These are phyloP conservation scores for Sigmodon hispidus DNA, from an alignment of 2,113 vertebrate genomes.

Conservation along the genomic window DNA sequence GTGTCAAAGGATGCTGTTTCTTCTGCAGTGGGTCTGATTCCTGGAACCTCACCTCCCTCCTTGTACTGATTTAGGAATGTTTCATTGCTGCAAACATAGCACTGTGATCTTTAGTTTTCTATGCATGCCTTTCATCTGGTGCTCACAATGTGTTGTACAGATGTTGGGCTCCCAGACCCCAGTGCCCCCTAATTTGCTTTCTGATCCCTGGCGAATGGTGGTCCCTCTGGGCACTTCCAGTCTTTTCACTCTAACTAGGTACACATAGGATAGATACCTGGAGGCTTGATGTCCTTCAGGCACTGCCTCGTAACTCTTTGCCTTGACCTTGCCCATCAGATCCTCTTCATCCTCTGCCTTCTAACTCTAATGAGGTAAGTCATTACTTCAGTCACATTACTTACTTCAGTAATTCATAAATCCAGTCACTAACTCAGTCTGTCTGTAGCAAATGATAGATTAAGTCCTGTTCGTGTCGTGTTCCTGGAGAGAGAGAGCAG, in stretches of 20 bases:
- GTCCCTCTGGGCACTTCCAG: constrained; percentile 9
- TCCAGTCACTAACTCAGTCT: not conserved
- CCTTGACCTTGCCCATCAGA: not conserved
- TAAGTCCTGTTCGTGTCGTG: not conserved
- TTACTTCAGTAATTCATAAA: not conserved
- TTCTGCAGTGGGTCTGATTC: not conserved
- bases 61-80: constrained; percentile 71
- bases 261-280: not conserved
- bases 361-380: not conserved
- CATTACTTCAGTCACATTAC: not conserved
- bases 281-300: not conserved
- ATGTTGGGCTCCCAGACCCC: constrained; percentile 65
- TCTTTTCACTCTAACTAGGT: constrained; percentile 34
- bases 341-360: not conserved
- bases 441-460: not conserved
- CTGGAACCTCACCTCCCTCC: constrained; percentile 53
- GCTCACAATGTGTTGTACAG: constrained; percentile 72
- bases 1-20: not conserved
- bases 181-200: constrained; percentile 67
- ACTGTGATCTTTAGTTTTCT: constrained; percentile 72
- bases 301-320: not conserved
- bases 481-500: not conserved
- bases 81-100: constrained; percentile 69
- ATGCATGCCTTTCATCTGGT: constrained; percentile 68
- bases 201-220: constrained; percentile 8